Base-by-base conservation (phyloP, 2,888 invertebrate genomes). In the Caenorhabditis sp. region DNA sequence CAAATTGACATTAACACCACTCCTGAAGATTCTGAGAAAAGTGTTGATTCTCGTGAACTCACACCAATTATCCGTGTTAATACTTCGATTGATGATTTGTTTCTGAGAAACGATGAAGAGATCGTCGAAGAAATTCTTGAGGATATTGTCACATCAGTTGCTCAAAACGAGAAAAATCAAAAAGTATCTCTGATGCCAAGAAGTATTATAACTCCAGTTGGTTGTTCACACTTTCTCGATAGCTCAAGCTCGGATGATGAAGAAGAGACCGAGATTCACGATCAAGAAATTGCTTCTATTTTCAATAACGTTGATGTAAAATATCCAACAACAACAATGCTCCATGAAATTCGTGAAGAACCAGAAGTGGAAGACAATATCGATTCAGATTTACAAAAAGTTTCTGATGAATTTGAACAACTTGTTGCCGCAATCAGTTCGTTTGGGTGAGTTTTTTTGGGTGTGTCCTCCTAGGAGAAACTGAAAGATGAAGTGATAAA, bases 351-450 rank as follows among this genome's bases (percentile, higher is more conserved):
- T 70, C 65, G 12, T 62, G 65, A 36, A 70, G 53, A 53, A 21
- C 21, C 25, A 21, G 53, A 53, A 53, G 53, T 21, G 3, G 53
- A 8, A 17, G 53, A 53, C 1, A 61, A 67, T 25, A 49, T 31
- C 58, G 54, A 36, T 67, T 53, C 31, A 31, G 71, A 63, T 31
- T 63, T 67, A 25, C 64, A 72, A 56, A 60, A 67, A 54, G 67
- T 72, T 36, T 72, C 72, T 50, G 72, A 63, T 58, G 72, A 72
- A 67, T 63, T 72, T 25, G 67, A 72, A 72, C 72, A 72, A 66
- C 61, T 72, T 60, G 67, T 72, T 43, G 72, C 72, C 20, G 67
- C 67, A 63, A 67, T 67, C 64, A 72, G 67, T 65, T 63, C 67
- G 25, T 72, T 67, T 31, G 72, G 72, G 72, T 72, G 67, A 72